These are phyloP conservation scores for Lissocephala sabroskyi DNA, from an alignment of 2,888 invertebrate species.

Conservation along the genomic window DNA sequence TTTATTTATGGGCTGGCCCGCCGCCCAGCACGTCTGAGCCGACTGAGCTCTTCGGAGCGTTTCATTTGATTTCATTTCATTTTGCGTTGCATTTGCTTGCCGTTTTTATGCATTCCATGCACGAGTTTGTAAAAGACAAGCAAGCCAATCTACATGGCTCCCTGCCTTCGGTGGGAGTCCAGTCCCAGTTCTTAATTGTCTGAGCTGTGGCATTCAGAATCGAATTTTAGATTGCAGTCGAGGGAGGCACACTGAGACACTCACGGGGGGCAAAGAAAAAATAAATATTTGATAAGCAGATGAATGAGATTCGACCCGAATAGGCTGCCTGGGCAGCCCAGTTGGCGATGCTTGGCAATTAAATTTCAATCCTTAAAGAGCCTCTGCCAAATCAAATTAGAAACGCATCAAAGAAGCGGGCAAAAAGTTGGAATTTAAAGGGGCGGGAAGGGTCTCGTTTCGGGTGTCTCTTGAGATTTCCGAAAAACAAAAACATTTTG, in stretches of 20 bases:
- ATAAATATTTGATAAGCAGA: constrained; percentile 59
- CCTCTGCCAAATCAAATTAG: too few relatives aligned
- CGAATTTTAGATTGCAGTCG: constrained; percentile 51
- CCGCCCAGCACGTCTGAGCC: constrained; percentile 13
- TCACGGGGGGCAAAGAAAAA: constrained; percentile 28
- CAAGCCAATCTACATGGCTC: constrained; percentile 44
- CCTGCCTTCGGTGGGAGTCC: background rate
- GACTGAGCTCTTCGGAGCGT: background rate
- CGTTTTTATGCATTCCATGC: constrained; percentile 62
- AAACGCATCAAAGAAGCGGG: too few relatives aligned
- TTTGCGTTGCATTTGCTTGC: too few relatives aligned
- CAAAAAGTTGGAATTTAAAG: too few relatives aligned
- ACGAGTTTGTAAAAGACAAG: constrained; percentile 52
- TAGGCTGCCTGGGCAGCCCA: too few relatives aligned
- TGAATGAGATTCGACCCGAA: constrained; percentile 18
- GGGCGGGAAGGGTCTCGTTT: too few relatives aligned
- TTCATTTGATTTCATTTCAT: constrained; percentile 39
- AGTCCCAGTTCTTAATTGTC: constrained; percentile 50
- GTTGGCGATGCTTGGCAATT: too few relatives aligned
- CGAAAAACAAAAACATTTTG: too few relatives aligned
- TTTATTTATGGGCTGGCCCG: constrained; percentile 61
- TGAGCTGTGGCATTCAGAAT: constrained; percentile 41
- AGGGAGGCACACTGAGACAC: background rate
- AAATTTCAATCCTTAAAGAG: background rate
- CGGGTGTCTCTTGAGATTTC: too few relatives aligned